phyloP scores from a whole-genome alignment of 2,797 vertebrate genomes.

The Fistularia tabacaria region DNA sequence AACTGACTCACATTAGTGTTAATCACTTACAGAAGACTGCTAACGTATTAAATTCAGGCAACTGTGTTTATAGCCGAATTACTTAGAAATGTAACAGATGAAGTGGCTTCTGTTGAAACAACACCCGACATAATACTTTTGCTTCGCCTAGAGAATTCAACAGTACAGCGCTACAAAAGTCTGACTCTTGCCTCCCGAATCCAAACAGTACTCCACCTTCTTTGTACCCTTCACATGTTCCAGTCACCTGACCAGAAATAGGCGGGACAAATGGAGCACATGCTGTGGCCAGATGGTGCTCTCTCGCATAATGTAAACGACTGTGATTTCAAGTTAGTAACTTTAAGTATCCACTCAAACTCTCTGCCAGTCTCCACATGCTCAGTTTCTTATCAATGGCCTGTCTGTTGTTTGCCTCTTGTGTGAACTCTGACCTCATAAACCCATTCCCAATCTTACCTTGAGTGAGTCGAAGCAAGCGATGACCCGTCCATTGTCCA shows the following conservation, averaged over 20 bases:
- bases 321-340: constrained; percentile 28
- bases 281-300: constrained; percentile 55
- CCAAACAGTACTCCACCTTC: constrained; percentile 8
- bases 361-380: constrained; percentile 12
- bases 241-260: constrained; percentile 67
- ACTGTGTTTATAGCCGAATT: constrained; percentile 22
- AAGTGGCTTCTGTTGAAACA: constrained; percentile 20
- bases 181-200: constrained; percentile 48
- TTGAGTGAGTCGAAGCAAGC: constrained; percentile 99
- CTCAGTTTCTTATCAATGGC: constrained; percentile 11
- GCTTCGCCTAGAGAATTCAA: constrained; percentile 21
- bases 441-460: constrained; percentile 77
- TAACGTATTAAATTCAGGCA: constrained; percentile 13
- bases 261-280: constrained; percentile 54
- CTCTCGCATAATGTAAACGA: constrained; percentile 23
- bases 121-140: constrained; percentile 21
- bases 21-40: constrained; percentile 7
- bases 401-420: constrained; percentile 6
- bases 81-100: constrained; percentile 9
- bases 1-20: constrained; percentile 5
- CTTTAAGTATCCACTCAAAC: constrained; percentile 20
- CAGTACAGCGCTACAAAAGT: constrained; percentile 34
- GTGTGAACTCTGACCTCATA: constrained; percentile 10
- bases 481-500: constrained; percentile 98
- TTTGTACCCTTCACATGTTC: constrained; percentile 41